Percentiles rank a stretch among this genome's conserved stretches.
phyloP scores from a whole-genome alignment of 2,797 vertebrate genomes.

The Manis crassicaudata region DNA sequence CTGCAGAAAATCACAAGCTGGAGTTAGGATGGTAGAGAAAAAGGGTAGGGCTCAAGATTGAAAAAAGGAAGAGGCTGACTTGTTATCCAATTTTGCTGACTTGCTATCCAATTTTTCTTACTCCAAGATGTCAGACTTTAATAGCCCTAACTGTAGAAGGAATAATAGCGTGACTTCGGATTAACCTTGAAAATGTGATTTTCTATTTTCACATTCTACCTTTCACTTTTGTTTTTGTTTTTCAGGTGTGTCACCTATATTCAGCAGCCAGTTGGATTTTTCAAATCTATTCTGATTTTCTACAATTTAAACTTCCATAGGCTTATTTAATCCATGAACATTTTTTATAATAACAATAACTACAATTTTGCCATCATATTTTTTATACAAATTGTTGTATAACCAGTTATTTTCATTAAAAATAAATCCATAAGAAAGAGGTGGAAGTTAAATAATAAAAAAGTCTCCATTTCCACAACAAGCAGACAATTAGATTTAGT shows the following conservation, averaged over 20 bases:
- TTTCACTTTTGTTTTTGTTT: neutral
- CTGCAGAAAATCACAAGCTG: neutral
- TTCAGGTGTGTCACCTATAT: neutral
- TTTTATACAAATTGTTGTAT: neutral
- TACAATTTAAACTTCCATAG: neutral
- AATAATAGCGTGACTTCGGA: neutral
- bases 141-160: neutral
- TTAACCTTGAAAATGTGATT: neutral
- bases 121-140: neutral
- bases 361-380: neutral
- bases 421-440: neutral
- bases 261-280: neutral
- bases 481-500: neutral
- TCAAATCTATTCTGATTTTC: neutral
- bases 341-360: neutral
- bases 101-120: neutral
- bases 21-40: neutral
- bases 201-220: neutral
- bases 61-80: neutral
- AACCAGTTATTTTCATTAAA: neutral
- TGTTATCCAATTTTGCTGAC: neutral
- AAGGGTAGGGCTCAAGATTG: neutral
- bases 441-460: neutral
- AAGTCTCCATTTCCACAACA: neutral
- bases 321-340: neutral